A percentile compares a stretch with the other conserved stretches of the same genome.
These are phyloP conservation scores for Enteromius viviparus DNA, from an alignment of 2,797 vertebrate species.

Conservation along the genomic window DNA sequence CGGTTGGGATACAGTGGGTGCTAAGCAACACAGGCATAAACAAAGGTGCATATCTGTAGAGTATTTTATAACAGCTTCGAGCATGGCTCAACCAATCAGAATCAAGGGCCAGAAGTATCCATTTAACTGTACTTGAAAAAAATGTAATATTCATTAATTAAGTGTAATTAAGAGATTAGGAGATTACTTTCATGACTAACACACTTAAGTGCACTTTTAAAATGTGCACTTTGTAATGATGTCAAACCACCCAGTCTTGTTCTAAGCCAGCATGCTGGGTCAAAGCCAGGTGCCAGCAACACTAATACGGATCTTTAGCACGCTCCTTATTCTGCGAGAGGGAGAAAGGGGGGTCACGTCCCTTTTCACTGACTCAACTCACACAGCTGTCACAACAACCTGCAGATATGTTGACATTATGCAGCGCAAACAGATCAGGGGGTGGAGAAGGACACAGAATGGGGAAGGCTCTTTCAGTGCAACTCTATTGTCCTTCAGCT, in stretches of 20 bases:
- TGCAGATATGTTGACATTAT: slow-evolving; percentile 63
- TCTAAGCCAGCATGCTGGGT: neutral
- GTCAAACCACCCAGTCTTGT: neutral
- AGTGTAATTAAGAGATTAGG: neutral
- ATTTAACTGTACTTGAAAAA: neutral
- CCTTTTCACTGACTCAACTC: slow-evolving; percentile 36
- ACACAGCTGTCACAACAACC: slow-evolving; percentile 65
- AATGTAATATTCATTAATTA: neutral
- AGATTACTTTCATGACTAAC: neutral
- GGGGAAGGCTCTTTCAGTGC: slow-evolving; percentile 39
- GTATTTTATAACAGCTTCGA: no score
- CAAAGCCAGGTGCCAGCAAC: neutral
- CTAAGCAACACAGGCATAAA: no score
- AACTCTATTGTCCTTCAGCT: slow-evolving; percentile 50
- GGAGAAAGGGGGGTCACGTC: neutral
- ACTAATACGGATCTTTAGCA: neutral
- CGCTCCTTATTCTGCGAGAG: neutral
- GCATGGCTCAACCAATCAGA: no score
- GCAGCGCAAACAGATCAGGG: slow-evolving; percentile 54
- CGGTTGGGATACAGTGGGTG: no score
- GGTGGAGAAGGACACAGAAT: slow-evolving; percentile 29
- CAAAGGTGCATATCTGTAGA: no score
- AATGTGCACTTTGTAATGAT: no score
- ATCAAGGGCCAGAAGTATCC: no score
- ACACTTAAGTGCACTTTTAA: neutral